These are phyloP conservation scores for Goniozus legneri DNA, from an alignment of 1,140 invertebrate species.

Conservation along the genomic window DNA sequence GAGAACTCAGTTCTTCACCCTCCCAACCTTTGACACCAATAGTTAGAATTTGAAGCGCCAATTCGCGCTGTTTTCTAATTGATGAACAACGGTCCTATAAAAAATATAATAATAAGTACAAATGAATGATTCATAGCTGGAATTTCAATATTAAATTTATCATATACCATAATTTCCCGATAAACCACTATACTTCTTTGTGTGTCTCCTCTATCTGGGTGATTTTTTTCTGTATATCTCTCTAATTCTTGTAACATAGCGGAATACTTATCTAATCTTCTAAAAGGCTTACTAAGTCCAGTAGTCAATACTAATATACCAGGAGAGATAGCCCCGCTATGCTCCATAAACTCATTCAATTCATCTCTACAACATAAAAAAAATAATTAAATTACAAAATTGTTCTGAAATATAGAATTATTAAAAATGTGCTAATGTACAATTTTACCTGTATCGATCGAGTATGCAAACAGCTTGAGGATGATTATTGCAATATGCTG, in stretches of 20 bases:
- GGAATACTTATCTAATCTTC: slow-evolving; percentile 91
- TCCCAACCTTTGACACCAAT: slow-evolving; percentile 93
- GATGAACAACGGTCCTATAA: slow-evolving; percentile 76
- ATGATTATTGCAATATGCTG: slow-evolving; percentile 86
- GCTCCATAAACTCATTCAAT: slow-evolving; percentile 84
- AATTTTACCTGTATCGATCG: slow-evolving; percentile 80
- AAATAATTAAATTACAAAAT: slow-evolving; percentile 6
- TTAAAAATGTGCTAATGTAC: not conserved
- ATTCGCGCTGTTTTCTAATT: slow-evolving; percentile 89
- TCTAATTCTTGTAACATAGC: slow-evolving; percentile 92
- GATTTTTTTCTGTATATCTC: slow-evolving; percentile 90
- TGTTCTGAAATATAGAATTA: not conserved
- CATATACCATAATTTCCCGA: slow-evolving; percentile 87
- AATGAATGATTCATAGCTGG: slow-evolving; percentile 6
- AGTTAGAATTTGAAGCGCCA: slow-evolving; percentile 91
- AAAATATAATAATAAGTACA: slow-evolving; percentile 11
- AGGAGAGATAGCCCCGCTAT: slow-evolving; percentile 73
- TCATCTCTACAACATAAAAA: slow-evolving; percentile 65
- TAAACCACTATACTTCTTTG: slow-evolving; percentile 91
- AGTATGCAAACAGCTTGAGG: slow-evolving; percentile 88
- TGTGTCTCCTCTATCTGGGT: slow-evolving; percentile 93
- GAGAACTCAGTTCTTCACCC: slow-evolving; percentile 73
- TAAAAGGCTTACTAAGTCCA: slow-evolving; percentile 90
- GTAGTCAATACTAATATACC: slow-evolving; percentile 87
- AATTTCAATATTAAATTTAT: slow-evolving; percentile 9